phyloP scores from a whole-genome alignment of 2,113 vertebrate genomes.

The Candoia aspera region DNA sequence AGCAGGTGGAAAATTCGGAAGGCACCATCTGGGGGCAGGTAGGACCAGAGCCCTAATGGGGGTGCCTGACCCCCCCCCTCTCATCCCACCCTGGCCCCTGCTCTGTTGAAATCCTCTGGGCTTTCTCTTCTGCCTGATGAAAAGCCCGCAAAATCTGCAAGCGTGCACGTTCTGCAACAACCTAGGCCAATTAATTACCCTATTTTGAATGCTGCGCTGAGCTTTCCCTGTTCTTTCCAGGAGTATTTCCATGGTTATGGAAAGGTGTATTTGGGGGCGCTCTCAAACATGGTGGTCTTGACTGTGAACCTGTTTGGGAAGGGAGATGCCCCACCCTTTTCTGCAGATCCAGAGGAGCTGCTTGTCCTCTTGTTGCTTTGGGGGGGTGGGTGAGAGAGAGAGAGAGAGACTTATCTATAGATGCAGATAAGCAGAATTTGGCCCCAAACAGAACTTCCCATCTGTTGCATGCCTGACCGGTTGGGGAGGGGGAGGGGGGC shows the following conservation, averaged over 20 bases:
- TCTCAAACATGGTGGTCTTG: not conserved
- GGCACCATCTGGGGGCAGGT: slow-evolving; percentile 99
- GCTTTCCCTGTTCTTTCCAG: not conserved
- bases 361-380: not conserved
- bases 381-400: not conserved
- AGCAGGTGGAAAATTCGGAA: slow-evolving; percentile 97
- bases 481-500: not conserved
- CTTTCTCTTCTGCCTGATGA: not conserved
- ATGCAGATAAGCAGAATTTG: not conserved
- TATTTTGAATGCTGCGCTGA: not conserved
- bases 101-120: not conserved
- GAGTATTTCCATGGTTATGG: not conserved
- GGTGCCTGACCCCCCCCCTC: not conserved
- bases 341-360: not conserved
- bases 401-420: too few relatives aligned
- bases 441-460: not conserved
- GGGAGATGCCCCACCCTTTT: not conserved
- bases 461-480: not conserved
- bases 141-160: not conserved
- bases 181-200: too few relatives aligned
- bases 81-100: not conserved
- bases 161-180: not conserved
- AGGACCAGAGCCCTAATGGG: slow-evolving; percentile 18
- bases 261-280: not conserved
- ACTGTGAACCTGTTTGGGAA: not conserved